Conservation (phyloP, 2,888 invertebrate genomes). For the Aleiodes leptofemur region DNA sequence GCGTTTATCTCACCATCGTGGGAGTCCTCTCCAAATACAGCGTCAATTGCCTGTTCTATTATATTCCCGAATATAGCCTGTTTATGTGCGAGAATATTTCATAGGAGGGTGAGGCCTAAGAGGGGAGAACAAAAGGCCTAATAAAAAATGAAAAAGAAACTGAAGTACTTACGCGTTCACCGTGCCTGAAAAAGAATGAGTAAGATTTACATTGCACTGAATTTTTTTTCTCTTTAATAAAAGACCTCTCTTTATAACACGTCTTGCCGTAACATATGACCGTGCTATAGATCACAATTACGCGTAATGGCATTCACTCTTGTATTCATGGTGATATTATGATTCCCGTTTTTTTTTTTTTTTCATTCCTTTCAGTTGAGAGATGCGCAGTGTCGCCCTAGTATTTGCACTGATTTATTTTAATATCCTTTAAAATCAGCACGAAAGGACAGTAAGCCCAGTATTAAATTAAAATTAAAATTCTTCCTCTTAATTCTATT, state of each 20-base stretch:
- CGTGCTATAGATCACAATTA: conserved; percentile 74
- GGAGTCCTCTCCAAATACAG: no score
- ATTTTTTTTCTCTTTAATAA: conserved; percentile 50
- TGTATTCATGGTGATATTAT: conserved; percentile 72
- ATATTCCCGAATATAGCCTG: no score
- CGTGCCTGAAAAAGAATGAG: not conserved
- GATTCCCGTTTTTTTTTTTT: no score
- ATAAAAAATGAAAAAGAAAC: conserved; percentile 2
- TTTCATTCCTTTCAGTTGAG: conserved; percentile 59
- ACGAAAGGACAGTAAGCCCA: no score
- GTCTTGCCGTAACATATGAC: conserved; percentile 68
- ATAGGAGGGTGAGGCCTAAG: not conserved
- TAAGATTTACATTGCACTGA: conserved; percentile 16
- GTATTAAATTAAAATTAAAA: no score
- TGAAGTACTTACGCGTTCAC: no score
- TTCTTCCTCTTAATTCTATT: no score
- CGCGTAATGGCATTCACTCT: conserved; percentile 72
- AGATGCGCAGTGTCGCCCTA: not conserved
- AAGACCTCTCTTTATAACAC: conserved; percentile 70
- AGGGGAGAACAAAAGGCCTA: not conserved
- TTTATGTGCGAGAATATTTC: conserved; percentile 25
- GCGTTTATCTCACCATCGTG: no score
- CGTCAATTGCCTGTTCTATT: no score
- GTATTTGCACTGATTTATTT: conserved; percentile 12
- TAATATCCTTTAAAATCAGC: no score